Percentiles rank a stretch among this genome's conserved stretches.
phyloP scores from a whole-genome alignment of 2,888 invertebrate species.

The Morinoia aosen region DNA sequence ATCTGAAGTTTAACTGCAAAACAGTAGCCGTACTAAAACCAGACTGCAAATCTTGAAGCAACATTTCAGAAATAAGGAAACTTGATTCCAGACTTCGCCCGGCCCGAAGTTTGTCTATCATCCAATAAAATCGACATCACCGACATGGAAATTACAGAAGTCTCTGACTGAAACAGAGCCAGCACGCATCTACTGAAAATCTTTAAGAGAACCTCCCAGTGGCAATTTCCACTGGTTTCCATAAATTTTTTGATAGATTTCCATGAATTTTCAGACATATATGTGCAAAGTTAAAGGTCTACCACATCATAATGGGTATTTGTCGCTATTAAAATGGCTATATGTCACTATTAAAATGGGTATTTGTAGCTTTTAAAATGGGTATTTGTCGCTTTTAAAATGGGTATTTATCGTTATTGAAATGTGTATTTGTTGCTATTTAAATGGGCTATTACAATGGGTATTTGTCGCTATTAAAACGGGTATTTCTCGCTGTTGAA shows the following conservation, averaged over 20 bases:
- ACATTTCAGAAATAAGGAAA: neutral
- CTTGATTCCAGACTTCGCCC: neutral
- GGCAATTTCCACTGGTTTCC: neutral
- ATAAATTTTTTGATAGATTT: neutral
- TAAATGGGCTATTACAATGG: too few species aligned
- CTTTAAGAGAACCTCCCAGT: neutral
- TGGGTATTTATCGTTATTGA: too few species aligned
- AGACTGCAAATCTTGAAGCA: neutral
- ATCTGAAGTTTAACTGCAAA: neutral
- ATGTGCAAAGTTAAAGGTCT: neutral
- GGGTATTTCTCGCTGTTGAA: too few species aligned
- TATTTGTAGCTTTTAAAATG: too few species aligned
- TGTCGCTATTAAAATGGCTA: too few species aligned
- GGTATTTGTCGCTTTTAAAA: too few species aligned
- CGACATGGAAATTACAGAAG: constrained; percentile 6
- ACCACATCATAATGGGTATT: neutral
- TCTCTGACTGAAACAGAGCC: neutral
- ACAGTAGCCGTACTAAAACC: neutral
- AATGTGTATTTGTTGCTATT: too few species aligned
- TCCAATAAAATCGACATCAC: constrained; percentile 10
- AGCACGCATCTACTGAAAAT: neutral
- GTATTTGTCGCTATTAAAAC: too few species aligned
- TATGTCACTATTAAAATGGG: too few species aligned
- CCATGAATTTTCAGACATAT: neutral
- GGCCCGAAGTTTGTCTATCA: neutral